These are phyloP conservation scores for Celastrina argiolus DNA, from an alignment of 2,888 invertebrate genomes.

Conservation along the genomic window DNA sequence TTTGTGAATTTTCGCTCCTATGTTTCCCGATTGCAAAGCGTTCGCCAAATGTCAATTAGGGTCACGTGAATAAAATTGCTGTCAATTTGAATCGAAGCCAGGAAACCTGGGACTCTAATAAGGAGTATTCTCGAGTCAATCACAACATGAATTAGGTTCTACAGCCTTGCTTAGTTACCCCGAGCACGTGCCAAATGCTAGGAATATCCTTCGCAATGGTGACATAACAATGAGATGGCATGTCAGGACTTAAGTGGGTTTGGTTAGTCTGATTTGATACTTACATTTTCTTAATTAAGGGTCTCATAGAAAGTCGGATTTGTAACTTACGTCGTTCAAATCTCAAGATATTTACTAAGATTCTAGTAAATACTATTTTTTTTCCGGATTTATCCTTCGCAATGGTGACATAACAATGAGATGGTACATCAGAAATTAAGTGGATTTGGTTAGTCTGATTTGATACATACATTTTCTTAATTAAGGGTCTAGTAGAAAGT, in stretches of 20 bases:
- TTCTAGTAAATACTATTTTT: too few species aligned
- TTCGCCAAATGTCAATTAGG: constrained; percentile 13
- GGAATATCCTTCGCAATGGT: constrained; percentile 28
- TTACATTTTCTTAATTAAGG: background rate
- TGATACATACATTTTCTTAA: background rate
- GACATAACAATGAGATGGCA: constrained; percentile 20
- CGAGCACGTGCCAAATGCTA: constrained; percentile 26
- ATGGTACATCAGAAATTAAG: constrained; percentile 2
- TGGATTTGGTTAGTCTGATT: constrained; percentile 8
- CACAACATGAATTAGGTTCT: constrained; percentile 22
- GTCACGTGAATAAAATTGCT: constrained; percentile 8
- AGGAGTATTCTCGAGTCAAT: constrained; percentile 23
- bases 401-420: constrained; percentile 23
- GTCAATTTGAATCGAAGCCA: constrained; percentile 18
- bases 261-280: background rate
- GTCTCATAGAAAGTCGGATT: background rate
- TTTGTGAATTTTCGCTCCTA: background rate
- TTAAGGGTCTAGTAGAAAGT: background rate
- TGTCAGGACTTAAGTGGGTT: constrained; percentile 17
- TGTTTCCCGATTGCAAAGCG: background rate
- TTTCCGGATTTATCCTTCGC: constrained; percentile 29
- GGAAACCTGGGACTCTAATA: constrained; percentile 8
- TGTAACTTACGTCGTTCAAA: background rate
- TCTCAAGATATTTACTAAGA: too few species aligned
- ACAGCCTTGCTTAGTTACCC: constrained; percentile 19